Evolutionary conservation across 2,113 vertebrate genomes (phyloP), one percentile per base, ranked within the genome.

Genomic region (Peromyscus leucopus): DNA sequence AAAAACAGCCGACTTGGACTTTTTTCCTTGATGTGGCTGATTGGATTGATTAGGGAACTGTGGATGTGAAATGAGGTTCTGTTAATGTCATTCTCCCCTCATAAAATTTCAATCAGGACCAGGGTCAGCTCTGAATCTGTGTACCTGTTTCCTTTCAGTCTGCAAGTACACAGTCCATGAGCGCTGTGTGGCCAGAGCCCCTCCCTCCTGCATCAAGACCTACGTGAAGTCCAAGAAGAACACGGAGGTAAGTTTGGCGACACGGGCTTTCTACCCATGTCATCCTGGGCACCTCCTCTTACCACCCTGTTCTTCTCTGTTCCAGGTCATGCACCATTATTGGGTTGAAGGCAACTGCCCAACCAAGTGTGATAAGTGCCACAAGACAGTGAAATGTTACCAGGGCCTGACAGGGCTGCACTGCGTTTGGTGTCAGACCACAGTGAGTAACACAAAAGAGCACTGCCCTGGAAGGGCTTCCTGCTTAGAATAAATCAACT

Each of bases 381-480:
- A 99, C 98, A 99, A 99, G 99, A 99, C 99, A 91, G 99, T 99
- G 96, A 99, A 99, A 98, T 99, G 99, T 98, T 99, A 99, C 98
- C 99, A 99, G 98, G 99, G 99, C 95, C 98, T 99, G 98, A 99
- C 99, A 74, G 99, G 99, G 98, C 99, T 99, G 95, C 99, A 99
- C 95, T 99, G 99, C 98, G 99, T 99, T 96, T 99, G 99, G 99
- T 99, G 99, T 99, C 99, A 99, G 98, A 99, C 99, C 98, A 99
- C 99, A 98, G 99, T 99, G 98, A 99, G 98, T 99, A 99, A 72
- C 33, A 0, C 0, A 2, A 1, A 75, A 42, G 17, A 39, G 10
- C 7, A 15, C 21, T 13, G 6, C 0, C 5, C 19, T n/a, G 1
- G 19, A 57, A 63, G 46, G 7, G 48, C 12, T 74, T 63, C 31